phyloP scores from a whole-genome alignment of 2,888 invertebrate species.

The Clivina fossor region DNA sequence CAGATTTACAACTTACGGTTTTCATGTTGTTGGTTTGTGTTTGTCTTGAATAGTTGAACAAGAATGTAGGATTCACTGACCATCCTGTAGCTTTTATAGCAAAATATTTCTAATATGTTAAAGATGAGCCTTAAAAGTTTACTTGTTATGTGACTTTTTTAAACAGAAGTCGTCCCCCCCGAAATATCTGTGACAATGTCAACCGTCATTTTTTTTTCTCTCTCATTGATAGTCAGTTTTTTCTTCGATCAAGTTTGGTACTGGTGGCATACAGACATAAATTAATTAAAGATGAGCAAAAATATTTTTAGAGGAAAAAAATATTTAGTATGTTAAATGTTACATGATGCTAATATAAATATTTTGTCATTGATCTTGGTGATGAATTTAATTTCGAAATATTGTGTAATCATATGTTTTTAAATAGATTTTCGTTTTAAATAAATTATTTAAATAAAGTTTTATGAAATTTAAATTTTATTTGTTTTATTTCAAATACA shows the following conservation, averaged over 20 bases:
- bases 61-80: slow-evolving; percentile 19
- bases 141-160: slow-evolving; percentile 29
- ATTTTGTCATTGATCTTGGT: too few relatives aligned
- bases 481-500: too few relatives aligned
- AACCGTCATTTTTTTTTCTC: slow-evolving; percentile 1
- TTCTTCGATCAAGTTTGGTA: neutral
- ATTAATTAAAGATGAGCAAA: neutral
- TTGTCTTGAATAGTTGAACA: slow-evolving; percentile 24
- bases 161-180: slow-evolving; percentile 1
- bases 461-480: too few relatives aligned
- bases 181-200: slow-evolving; percentile 12
- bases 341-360: too few relatives aligned
- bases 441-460: too few relatives aligned
- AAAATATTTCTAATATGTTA: neutral
- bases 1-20: slow-evolving; percentile 31
- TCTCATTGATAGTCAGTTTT: too few relatives aligned
- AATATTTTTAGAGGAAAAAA: neutral
- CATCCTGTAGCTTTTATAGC: slow-evolving; percentile 21
- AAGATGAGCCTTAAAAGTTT: slow-evolving; percentile 18
- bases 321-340: too few relatives aligned
- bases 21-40: slow-evolving; percentile 29
- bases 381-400: too few relatives aligned
- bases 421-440: too few relatives aligned
- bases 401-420: too few relatives aligned
- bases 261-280: neutral